Conservation (phyloP, 2,888 invertebrate species). For the Camponotus fellah region DNA sequence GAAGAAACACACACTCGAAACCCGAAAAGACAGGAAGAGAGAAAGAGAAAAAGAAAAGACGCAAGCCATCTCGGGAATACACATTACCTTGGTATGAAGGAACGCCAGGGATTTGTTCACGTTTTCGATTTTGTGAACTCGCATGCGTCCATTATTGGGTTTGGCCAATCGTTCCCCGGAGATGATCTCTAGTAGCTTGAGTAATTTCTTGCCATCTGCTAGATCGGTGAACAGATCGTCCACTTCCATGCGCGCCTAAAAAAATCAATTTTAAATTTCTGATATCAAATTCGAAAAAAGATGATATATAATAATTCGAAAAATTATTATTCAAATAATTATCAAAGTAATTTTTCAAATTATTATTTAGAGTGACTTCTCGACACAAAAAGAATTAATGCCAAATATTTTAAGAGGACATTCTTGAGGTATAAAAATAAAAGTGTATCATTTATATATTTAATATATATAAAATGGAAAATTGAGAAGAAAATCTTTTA, state of each 20-base stretch:
- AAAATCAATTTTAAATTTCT: slow-evolving; percentile 26
- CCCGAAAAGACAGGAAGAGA: slow-evolving; percentile 37
- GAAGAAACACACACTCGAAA: slow-evolving; percentile 28
- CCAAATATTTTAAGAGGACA: background rate
- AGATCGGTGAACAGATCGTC: slow-evolving; percentile 98
- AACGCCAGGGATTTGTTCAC: slow-evolving; percentile 99
- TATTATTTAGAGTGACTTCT: no score
- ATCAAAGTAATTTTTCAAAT: background rate
- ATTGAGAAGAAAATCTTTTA: slow-evolving; percentile 81
- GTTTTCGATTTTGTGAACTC: slow-evolving; percentile 99
- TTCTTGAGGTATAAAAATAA: background rate
- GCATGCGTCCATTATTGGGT: slow-evolving; percentile 98
- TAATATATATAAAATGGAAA: background rate
- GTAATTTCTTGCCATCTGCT: slow-evolving; percentile 96
- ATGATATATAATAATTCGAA: background rate
- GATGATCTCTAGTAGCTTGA: slow-evolving; percentile 98
- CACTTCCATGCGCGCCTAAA: slow-evolving; percentile 98
- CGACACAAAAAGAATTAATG: background rate
- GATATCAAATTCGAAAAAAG: background rate
- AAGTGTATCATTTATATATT: background rate
- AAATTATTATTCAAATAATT: background rate
- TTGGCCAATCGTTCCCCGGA: slow-evolving; percentile 98
- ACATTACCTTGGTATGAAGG: slow-evolving; percentile 94
- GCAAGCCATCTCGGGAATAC: slow-evolving; percentile 45
- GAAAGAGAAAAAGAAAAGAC: slow-evolving; percentile 29